Conservation (phyloP, 2,888 invertebrate species). For the Rhodophaea formosa region DNA sequence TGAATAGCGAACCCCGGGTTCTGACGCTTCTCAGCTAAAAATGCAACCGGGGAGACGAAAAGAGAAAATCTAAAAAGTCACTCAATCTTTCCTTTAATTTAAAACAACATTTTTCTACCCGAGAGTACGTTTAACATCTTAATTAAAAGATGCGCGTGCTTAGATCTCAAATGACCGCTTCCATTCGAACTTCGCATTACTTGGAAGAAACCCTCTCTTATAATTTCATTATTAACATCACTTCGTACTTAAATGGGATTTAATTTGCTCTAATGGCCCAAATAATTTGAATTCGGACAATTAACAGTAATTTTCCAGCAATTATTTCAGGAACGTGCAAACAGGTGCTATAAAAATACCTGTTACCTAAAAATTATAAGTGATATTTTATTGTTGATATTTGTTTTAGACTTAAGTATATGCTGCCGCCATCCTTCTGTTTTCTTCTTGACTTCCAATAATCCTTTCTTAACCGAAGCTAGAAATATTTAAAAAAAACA, state of each 20-base stretch:
- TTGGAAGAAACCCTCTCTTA: neutral
- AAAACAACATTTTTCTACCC: neutral
- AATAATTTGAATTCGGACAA: neutral
- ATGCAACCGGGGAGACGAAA: too few species aligned
- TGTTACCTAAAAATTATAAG: neutral
- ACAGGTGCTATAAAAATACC: neutral
- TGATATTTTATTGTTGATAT: neutral
- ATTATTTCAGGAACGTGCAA: neutral
- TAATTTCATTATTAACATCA: conserved; percentile 2
- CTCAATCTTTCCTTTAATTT: too few species aligned
- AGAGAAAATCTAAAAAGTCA: too few species aligned
- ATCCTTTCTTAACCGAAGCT: too few species aligned
- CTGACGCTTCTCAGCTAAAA: too few species aligned
- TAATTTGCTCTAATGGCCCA: conserved; percentile 2
- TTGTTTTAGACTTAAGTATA: neutral
- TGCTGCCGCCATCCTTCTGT: too few species aligned
- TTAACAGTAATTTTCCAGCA: neutral
- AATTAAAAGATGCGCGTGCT: conserved; percentile 2
- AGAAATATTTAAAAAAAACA: too few species aligned
- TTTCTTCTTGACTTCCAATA: too few species aligned
- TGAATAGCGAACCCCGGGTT: too few species aligned
- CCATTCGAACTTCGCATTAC: neutral
- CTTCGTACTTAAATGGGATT: neutral
- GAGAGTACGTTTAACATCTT: neutral
- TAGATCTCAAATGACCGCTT: neutral